These are phyloP conservation scores for Andrena bucephala DNA, from an alignment of 2,888 invertebrate species.

Conservation along the genomic window DNA sequence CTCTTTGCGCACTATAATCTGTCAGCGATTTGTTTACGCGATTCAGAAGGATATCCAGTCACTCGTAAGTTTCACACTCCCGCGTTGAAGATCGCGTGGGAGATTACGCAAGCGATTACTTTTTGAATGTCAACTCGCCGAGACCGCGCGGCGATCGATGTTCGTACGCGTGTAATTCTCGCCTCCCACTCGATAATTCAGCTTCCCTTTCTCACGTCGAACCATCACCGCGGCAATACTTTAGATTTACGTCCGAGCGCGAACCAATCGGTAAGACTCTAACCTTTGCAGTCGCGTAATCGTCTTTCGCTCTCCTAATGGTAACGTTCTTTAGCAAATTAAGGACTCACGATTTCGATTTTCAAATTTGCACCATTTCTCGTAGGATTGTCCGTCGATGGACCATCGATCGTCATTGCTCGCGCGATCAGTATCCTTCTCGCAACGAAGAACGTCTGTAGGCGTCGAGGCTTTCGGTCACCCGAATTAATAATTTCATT, in stretches of 20 bases:
- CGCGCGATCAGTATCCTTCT: background rate
- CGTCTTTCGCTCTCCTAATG: conserved; percentile 25
- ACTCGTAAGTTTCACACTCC: background rate
- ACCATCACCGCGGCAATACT: background rate
- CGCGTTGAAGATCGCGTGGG: background rate
- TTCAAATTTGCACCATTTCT: conserved; percentile 1
- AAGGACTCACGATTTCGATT: conserved; percentile 29
- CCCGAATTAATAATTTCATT: background rate
- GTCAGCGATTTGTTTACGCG: conserved; percentile 21
- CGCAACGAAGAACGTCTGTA: background rate
- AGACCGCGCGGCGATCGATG: background rate
- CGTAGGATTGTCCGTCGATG: conserved; percentile 13
- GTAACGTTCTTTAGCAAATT: conserved; percentile 35
- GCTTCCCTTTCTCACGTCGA: conserved; percentile 3
- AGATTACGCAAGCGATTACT: conserved; percentile 5
- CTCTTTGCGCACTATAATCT: conserved; percentile 11
- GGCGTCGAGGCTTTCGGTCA: background rate
- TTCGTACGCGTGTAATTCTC: conserved; percentile 1
- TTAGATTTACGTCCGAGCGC: background rate
- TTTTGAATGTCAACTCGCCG: background rate
- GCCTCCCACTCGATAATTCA: background rate
- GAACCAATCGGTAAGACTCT: background rate
- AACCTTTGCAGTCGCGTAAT: conserved; percentile 29
- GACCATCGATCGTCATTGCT: background rate
- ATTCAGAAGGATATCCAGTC: background rate